These are phyloP conservation scores for Deilephila elpenor DNA, from an alignment of 2,888 invertebrate genomes.

Conservation along the genomic window DNA sequence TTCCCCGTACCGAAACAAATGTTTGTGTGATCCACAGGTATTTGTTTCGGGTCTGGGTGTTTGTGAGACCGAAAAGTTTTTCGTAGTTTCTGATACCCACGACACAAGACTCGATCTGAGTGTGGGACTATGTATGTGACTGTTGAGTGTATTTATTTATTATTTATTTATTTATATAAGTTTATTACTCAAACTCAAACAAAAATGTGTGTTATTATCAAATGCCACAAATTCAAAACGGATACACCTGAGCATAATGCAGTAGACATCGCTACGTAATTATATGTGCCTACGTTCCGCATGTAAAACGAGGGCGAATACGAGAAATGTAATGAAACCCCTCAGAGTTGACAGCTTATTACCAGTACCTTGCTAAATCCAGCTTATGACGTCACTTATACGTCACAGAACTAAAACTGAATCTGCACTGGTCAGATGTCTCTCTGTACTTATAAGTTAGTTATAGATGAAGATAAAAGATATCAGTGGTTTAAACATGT, in stretches of 20 bases:
- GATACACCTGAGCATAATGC: neutral
- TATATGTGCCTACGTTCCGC: neutral
- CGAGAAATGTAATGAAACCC: conserved; percentile 2
- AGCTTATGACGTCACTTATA: neutral
- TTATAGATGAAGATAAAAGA: too few relatives aligned
- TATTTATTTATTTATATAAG: too few relatives aligned
- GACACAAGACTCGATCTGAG: too few relatives aligned
- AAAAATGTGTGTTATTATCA: neutral
- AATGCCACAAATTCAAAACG: neutral
- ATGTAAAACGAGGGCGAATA: neutral
- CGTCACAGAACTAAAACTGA: conserved; percentile 5
- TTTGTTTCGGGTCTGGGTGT: too few relatives aligned
- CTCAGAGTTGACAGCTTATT: neutral
- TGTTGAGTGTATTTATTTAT: too few relatives aligned
- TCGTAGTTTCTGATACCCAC: too few relatives aligned
- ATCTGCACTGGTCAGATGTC: neutral
- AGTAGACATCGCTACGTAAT: neutral
- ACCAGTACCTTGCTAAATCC: neutral
- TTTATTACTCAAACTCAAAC: neutral
- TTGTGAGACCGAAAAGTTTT: too few relatives aligned
- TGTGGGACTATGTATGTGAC: too few relatives aligned
- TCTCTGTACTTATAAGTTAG: neutral
- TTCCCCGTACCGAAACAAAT: too few relatives aligned
- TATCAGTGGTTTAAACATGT: too few relatives aligned
- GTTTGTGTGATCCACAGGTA: too few relatives aligned